A percentile compares a stretch with the other conserved stretches of the same genome.
Evolutionary conservation across 2,888 invertebrate genomes (phyloP).

Genomic region (Parochlus steinenii): DNA sequence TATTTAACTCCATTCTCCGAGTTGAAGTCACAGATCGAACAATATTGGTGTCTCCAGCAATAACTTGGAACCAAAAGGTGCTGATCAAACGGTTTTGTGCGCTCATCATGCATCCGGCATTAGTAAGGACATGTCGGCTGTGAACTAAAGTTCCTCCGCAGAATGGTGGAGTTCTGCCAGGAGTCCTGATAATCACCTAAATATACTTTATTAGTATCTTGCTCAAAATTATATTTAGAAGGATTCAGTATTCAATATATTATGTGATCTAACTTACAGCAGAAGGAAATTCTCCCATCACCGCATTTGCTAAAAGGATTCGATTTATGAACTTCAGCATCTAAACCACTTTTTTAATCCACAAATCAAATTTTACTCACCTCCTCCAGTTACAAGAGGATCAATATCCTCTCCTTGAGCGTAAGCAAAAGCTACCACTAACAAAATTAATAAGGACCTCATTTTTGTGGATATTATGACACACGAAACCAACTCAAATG

Average conservation of each 20-base stretch:
- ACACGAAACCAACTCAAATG: not conserved
- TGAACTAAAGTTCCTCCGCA: constrained; percentile 14
- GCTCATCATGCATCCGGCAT: constrained; percentile 13
- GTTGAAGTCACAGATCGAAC: not conserved
- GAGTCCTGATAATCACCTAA: constrained; percentile 6
- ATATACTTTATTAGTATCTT: no score
- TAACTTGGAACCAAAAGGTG: constrained; percentile 12
- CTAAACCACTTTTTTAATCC: no score
- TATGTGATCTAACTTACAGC: no score
- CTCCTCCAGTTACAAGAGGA: constrained; percentile 2
- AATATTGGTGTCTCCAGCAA: constrained; percentile 11
- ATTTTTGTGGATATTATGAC: not conserved
- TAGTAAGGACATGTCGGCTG: constrained; percentile 12
- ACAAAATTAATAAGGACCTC: constrained; percentile 2
- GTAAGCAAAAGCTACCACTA: not conserved
- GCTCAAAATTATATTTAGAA: no score
- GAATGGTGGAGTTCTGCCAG: constrained; percentile 10
- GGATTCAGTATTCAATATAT: no score
- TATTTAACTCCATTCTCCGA: not conserved
- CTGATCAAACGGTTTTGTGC: constrained; percentile 10
- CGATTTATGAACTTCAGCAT: no score
- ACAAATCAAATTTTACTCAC: no score
- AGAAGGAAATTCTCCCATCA: constrained; percentile 8
- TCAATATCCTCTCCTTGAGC: constrained; percentile 4
- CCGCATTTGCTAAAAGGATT: no score